phyloP scores from a whole-genome alignment of 1,140 invertebrate species.

The Geopemphigus sp. region DNA sequence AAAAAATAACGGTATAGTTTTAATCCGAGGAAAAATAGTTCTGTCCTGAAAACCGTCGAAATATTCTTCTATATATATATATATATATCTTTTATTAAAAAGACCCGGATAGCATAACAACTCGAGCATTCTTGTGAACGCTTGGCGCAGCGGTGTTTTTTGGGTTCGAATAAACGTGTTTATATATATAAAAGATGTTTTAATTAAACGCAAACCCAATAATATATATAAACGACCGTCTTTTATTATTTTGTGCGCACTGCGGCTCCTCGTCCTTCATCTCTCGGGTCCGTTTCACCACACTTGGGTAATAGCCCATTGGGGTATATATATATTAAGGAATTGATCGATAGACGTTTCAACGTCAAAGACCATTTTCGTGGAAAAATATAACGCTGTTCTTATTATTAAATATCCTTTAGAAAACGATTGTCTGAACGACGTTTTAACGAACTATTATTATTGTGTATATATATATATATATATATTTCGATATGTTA shows the following conservation, averaged over 20 bases:
- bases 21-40: too few species aligned
- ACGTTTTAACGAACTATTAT: constrained; percentile 25
- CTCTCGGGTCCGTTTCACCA: background rate
- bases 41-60: too few species aligned
- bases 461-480: background rate
- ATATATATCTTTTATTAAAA: constrained; percentile 2
- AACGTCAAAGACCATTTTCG: constrained; percentile 19
- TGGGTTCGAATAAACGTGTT: background rate
- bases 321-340: background rate
- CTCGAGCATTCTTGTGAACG: background rate
- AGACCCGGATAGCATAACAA: background rate
- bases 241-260: background rate
- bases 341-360: background rate
- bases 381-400: constrained; percentile 30
- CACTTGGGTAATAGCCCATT: background rate
- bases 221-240: constrained; percentile 4
- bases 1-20: too few species aligned
- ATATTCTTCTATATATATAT: too few species aligned
- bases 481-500: too few species aligned
- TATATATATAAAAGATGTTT: constrained; percentile 22
- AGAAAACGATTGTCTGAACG: constrained; percentile 22
- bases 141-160: background rate
- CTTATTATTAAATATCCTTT: background rate
- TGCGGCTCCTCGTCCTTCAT: background rate
- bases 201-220: constrained; percentile 41